These are phyloP conservation scores for Nasonia giraulti DNA, from an alignment of 1,140 invertebrate genomes.

Conservation along the genomic window DNA sequence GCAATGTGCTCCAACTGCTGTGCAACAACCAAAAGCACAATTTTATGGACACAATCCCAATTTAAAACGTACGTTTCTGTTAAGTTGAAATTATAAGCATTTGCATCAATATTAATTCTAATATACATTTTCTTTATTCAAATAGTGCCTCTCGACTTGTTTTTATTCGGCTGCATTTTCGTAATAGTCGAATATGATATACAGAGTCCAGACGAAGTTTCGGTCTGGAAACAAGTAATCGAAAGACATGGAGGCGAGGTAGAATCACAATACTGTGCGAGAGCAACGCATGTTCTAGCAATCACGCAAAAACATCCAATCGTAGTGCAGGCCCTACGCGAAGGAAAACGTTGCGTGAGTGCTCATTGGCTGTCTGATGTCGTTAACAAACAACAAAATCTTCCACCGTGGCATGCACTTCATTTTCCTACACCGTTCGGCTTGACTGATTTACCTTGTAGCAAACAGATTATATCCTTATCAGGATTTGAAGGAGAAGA, in stretches of 20 bases:
- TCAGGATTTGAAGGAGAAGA: conserved; percentile 93
- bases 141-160: conserved; percentile 89
- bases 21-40: conserved; percentile 78
- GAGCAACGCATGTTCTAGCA: conserved; percentile 94
- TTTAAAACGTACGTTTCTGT: conserved; percentile 78
- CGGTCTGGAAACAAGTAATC: conserved; percentile 88
- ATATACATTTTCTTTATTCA: conserved; percentile 58
- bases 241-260: conserved; percentile 92
- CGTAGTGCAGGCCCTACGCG: conserved; percentile 84
- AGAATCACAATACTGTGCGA: conserved; percentile 86
- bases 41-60: conserved; percentile 92
- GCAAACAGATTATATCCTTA: conserved; percentile 84
- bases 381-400: conserved; percentile 86
- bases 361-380: conserved; percentile 96
- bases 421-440: conserved; percentile 91
- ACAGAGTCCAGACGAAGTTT: conserved; percentile 78
- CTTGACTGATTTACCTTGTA: conserved; percentile 77
- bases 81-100: background rate
- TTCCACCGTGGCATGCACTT: conserved; percentile 92
- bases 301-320: conserved; percentile 91
- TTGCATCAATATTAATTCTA: background rate
- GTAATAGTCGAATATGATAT: conserved; percentile 85
- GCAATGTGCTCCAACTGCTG: conserved; percentile 71
- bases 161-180: conserved; percentile 94
- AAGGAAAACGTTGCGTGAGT: conserved; percentile 90